A percentile compares a stretch with the other conserved stretches of the same genome.
Evolutionary conservation across 2,888 invertebrate species (phyloP).

Genomic region (Mythimna vitellina): DNA sequence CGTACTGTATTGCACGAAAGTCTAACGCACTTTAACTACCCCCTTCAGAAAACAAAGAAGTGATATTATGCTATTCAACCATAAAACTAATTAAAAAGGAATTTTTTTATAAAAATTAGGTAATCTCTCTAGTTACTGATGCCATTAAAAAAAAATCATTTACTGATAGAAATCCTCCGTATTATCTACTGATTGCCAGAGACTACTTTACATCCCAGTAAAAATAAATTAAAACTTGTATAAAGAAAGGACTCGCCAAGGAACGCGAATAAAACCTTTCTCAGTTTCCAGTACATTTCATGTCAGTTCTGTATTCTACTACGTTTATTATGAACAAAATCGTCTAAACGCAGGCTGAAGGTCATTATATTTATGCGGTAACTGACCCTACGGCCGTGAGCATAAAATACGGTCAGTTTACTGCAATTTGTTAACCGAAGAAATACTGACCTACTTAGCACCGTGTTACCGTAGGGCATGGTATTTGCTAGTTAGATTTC

Average conservation of each 20-base stretch:
- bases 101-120: too few species aligned
- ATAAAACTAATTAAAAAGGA: too few species aligned
- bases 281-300: not conserved
- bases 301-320: not conserved
- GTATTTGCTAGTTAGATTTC: slow-evolving; percentile 1
- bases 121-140: too few species aligned
- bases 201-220: too few species aligned
- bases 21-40: too few species aligned
- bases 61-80: too few species aligned
- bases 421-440: slow-evolving; percentile 1
- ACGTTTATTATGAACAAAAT: not conserved
- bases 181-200: too few species aligned
- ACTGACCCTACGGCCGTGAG: not conserved
- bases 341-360: not conserved
- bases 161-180: too few species aligned
- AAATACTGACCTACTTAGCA: slow-evolving; percentile 4
- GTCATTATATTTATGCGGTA: slow-evolving; percentile 7
- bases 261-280: not conserved
- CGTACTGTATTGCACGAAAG: too few species aligned
- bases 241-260: not conserved
- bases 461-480: slow-evolving; percentile 4
- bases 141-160: too few species aligned
- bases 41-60: too few species aligned
- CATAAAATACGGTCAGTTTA: not conserved
- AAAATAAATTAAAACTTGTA: too few species aligned